Percentiles rank a stretch among this genome's conserved stretches.
Conservation (phyloP, 2,888 invertebrate genomes). For the Diaphora mendica region DNA sequence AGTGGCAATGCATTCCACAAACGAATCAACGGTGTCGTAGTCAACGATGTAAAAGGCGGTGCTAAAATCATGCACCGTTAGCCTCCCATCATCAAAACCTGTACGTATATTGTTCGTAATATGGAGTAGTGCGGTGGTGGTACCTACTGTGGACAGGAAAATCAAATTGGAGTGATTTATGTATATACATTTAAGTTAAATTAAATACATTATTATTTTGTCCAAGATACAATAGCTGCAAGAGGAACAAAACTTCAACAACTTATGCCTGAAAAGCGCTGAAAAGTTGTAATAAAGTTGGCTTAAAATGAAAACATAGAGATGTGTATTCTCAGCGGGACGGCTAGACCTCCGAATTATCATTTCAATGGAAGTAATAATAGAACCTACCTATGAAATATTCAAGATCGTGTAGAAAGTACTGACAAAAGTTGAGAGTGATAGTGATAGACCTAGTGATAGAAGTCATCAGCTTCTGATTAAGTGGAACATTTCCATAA, state of each 20-base stretch:
- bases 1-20: too few species aligned
- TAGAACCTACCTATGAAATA: not conserved
- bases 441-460: not conserved
- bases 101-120: too few species aligned
- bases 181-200: not conserved
- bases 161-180: too few species aligned
- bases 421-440: not conserved
- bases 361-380: not conserved
- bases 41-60: too few species aligned
- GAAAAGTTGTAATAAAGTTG: slow-evolving; percentile 12
- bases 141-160: too few species aligned
- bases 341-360: not conserved
- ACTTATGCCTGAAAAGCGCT: slow-evolving; percentile 11
- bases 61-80: too few species aligned
- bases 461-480: too few species aligned
- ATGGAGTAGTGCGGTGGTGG: too few species aligned
- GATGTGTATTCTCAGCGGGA: not conserved
- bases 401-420: not conserved
- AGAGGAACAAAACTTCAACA: slow-evolving; percentile 10
- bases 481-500: too few species aligned
- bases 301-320: slow-evolving; percentile 15
- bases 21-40: too few species aligned
- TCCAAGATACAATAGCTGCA: not conserved
- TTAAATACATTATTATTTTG: not conserved
- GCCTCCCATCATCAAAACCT: too few species aligned